A percentile compares a stretch with the other conserved stretches of the same genome.
Conservation (phyloP, 2,113 vertebrate species). For the Phoenicopterus ruber region DNA sequence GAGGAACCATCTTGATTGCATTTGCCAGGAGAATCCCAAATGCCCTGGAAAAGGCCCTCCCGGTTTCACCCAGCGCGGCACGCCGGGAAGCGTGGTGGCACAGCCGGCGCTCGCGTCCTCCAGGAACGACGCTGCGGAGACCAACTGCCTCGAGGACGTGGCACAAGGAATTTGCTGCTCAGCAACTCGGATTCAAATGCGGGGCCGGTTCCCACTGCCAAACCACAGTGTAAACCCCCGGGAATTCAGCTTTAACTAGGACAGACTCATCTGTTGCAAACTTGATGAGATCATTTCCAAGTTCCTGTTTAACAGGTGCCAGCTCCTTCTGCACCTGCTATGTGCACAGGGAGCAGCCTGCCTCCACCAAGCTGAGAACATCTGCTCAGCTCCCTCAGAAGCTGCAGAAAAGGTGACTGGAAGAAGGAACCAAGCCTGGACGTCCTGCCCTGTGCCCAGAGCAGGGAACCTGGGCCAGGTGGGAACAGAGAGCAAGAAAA, state of each 20-base stretch:
- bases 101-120: background rate
- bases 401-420: background rate
- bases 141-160: rapidly evolving
- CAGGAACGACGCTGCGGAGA: background rate
- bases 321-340: constrained; percentile 44
- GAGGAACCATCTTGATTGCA: background rate
- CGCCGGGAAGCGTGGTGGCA: rapidly evolving
- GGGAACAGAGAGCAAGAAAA: background rate
- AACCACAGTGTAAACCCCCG: constrained; percentile 25
- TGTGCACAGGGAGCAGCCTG: background rate
- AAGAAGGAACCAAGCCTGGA: background rate
- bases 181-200: background rate
- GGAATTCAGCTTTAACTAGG: constrained; percentile 16
- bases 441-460: background rate
- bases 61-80: background rate
- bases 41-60: background rate
- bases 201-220: background rate
- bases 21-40: background rate
- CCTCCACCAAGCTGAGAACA: background rate
- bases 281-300: constrained; percentile 41
- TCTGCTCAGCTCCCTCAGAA: constrained; percentile 4
- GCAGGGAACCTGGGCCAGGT: background rate
- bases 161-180: background rate
- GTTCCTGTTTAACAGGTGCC: constrained; percentile 59
- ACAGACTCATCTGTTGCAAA: constrained; percentile 18